Percentiles rank a stretch among this genome's conserved stretches.
These are phyloP conservation scores for Sebastes diploproa DNA, from an alignment of 2,797 vertebrate species.

Conservation along the genomic window DNA sequence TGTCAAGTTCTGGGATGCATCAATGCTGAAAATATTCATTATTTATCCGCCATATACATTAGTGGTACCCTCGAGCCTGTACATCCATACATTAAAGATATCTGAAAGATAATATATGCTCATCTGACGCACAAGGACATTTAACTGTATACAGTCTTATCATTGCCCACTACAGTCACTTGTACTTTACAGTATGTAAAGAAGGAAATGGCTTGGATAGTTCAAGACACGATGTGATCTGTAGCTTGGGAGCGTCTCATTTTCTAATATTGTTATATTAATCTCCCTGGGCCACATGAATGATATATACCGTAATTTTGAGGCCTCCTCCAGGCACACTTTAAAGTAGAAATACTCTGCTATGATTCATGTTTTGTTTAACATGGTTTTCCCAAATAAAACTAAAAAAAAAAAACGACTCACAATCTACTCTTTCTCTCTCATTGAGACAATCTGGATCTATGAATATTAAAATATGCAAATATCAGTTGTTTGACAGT, in stretches of 20 bases:
- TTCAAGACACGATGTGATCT: not conserved
- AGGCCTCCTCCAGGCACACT: too few species aligned
- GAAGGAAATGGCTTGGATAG: not conserved
- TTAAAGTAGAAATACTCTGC: too few species aligned
- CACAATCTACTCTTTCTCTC: accelerated
- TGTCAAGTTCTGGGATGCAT: not conserved
- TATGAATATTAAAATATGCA: too few species aligned
- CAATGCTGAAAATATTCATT: not conserved
- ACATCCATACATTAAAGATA: not conserved
- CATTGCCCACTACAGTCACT: accelerated
- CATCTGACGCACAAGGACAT: too few species aligned
- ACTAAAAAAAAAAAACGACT: too few species aligned
- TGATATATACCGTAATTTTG: not conserved
- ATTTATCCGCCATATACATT: not conserved
- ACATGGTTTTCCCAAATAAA: too few species aligned
- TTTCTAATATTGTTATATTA: not conserved
- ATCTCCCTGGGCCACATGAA: not conserved
- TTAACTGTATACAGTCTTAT: too few species aligned
- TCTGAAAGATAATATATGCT: not conserved
- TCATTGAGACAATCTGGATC: too few species aligned
- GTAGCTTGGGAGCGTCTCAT: not conserved
- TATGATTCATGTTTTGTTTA: too few species aligned
- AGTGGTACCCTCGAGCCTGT: accelerated
- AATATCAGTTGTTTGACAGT: too few species aligned
- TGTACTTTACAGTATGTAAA: not conserved